Conservation (phyloP, 2,888 invertebrate species). For the Plagodis dolabraria region DNA sequence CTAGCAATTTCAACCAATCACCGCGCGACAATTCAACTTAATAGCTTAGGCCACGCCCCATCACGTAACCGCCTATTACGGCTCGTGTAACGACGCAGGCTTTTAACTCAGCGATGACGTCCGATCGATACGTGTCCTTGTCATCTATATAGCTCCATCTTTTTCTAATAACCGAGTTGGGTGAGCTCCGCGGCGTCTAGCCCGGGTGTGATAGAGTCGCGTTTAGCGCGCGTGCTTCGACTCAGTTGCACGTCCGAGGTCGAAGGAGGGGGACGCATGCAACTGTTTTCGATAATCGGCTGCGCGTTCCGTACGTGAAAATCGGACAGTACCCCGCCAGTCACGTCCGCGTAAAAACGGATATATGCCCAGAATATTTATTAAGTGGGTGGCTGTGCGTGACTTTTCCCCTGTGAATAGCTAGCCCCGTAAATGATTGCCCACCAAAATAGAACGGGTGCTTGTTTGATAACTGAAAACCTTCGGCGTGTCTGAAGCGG, state of each 20-base stretch:
- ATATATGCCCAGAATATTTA: conserved; percentile 87
- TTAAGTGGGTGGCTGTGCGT: conserved; percentile 85
- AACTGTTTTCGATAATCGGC: conserved; percentile 84
- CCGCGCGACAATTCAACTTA: conserved; percentile 83
- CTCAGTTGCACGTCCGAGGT: conserved; percentile 83
- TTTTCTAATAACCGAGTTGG: conserved; percentile 64
- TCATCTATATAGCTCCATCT: conserved; percentile 60
- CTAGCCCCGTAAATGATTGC: conserved; percentile 76
- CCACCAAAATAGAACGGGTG: conserved; percentile 72
- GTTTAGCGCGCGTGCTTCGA: conserved; percentile 80
- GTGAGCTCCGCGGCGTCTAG: conserved; percentile 62
- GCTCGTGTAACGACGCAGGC: conserved; percentile 83
- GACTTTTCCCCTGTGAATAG: conserved; percentile 82
- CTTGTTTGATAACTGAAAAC: conserved; percentile 77
- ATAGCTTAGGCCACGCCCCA: conserved; percentile 83
- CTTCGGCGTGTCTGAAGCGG: conserved; percentile 47
- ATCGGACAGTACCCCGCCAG: conserved; percentile 81
- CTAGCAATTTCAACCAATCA: conserved; percentile 85
- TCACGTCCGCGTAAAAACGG: conserved; percentile 85
- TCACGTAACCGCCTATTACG: conserved; percentile 85
- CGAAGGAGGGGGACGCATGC: conserved; percentile 83
- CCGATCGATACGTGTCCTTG: conserved; percentile 69
- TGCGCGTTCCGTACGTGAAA: conserved; percentile 84
- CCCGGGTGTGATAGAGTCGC: conserved; percentile 80
- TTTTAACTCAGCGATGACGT: conserved; percentile 80